Percentiles rank a stretch among this genome's conserved stretches.
phyloP scores from a whole-genome alignment of 1,140 invertebrate genomes.

The Lepidostoma basale region DNA sequence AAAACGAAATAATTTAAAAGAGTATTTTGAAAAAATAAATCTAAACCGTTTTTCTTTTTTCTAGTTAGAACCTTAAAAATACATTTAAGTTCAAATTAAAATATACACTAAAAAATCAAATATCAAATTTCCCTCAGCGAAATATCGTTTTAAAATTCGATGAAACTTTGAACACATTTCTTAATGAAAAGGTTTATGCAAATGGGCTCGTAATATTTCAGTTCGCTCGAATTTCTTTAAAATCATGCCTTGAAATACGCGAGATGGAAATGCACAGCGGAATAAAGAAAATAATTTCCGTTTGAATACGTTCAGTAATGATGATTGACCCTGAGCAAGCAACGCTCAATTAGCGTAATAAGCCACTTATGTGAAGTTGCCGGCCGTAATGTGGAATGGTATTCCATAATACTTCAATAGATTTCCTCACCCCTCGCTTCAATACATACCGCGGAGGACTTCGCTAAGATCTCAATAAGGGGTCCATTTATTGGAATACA shows the following conservation, averaged over 20 bases:
- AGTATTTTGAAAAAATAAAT: no score
- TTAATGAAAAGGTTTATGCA: not conserved
- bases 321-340: constrained; percentile 40
- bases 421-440: not conserved
- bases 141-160: no score
- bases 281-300: constrained; percentile 38
- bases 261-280: constrained; percentile 26
- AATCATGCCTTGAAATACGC: constrained; percentile 11
- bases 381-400: not conserved
- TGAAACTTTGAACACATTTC: not conserved
- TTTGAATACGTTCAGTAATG: constrained; percentile 39
- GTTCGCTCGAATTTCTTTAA: not conserved
- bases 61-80: no score
- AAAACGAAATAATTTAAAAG: no score
- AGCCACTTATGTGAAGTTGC: constrained; percentile 33
- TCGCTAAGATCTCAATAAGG: no score
- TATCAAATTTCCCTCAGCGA: no score
- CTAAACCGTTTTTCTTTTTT: no score
- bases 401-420: constrained; percentile 1
- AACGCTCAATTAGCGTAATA: constrained; percentile 42
- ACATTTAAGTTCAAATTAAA: no score
- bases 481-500: no score
- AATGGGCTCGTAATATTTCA: not conserved
- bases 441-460: no score
- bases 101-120: no score